Percentiles rank a stretch among this genome's conserved stretches.
Evolutionary conservation across 2,113 vertebrate genomes (phyloP).

Genomic region (Sceloporus undulatus): DNA sequence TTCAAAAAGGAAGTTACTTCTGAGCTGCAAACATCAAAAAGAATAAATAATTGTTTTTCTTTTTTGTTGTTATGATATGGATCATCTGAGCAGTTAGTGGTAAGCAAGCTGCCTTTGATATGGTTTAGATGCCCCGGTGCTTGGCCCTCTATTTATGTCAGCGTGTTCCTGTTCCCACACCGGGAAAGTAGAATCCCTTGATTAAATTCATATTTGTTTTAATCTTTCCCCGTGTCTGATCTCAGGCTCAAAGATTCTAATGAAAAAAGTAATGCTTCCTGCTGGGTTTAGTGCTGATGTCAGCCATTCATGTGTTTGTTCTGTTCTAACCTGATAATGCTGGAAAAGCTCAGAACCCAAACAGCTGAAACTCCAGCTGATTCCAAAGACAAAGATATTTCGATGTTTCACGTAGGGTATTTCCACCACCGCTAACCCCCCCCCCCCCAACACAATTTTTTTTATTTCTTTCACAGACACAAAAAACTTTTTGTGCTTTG

Average conservation of each 20-base stretch:
- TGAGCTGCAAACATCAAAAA: constrained; percentile 94
- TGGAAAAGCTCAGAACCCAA: constrained; percentile 59
- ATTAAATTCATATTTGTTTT: constrained; percentile 99
- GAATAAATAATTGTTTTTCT: constrained; percentile 99
- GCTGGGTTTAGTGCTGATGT: constrained; percentile 81
- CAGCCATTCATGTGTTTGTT: constrained; percentile 78
- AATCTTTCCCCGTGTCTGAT: constrained; percentile 91
- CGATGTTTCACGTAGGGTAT: constrained; percentile 56
- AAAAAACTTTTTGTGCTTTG: constrained; percentile 25
- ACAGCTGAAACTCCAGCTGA: constrained; percentile 57
- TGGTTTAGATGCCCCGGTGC: constrained; percentile 91
- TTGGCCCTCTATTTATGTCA: constrained; percentile 91
- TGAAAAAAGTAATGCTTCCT: constrained; percentile 81
- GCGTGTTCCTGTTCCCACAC: constrained; percentile 85
- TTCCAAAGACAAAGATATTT: constrained; percentile 71
- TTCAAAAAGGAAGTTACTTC: constrained; percentile 85
- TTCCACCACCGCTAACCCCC: not conserved
- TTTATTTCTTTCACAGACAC: no score
- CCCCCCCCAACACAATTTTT: not conserved
- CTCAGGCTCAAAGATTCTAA: constrained; percentile 86
- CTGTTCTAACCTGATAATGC: constrained; percentile 79
- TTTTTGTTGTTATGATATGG: constrained; percentile 97
- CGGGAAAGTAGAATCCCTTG: constrained; percentile 89
- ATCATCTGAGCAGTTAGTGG: constrained; percentile 96
- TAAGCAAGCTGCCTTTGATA: constrained; percentile 97